These are phyloP conservation scores for Argyresthia albistria DNA, from an alignment of 2,888 invertebrate species.

Conservation along the genomic window DNA sequence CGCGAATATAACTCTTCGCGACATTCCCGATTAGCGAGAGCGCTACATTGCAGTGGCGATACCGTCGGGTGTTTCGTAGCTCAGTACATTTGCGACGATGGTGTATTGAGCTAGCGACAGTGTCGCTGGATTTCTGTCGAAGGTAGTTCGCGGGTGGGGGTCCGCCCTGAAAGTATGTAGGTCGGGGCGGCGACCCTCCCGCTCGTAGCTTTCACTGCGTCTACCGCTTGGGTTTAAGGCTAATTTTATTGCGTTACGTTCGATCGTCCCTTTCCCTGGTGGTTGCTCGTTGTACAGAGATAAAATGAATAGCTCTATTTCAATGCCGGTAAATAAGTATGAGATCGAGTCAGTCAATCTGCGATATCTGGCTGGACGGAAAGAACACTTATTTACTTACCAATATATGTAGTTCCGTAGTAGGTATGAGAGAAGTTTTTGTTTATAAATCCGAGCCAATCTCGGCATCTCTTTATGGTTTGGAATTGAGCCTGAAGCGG, in stretches of 20 bases:
- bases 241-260: conserved; percentile 60
- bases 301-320: conserved; percentile 10
- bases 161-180: conserved; percentile 41
- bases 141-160: conserved; percentile 31
- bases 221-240: conserved; percentile 45
- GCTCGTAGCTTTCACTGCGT: conserved; percentile 51
- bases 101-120: conserved; percentile 13
- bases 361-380: background rate
- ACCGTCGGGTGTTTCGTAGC: background rate
- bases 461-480: background rate
- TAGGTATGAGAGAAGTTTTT: background rate
- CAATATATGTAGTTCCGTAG: background rate
- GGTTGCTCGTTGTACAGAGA: conserved; percentile 22
- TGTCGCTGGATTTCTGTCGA: conserved; percentile 18
- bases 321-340: conserved; percentile 3
- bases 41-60: conserved; percentile 35
- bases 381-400: background rate
- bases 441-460: background rate
- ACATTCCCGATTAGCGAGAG: conserved; percentile 19
- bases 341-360: background rate
- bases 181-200: conserved; percentile 32
- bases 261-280: conserved; percentile 45
- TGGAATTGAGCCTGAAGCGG: background rate
- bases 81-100: conserved; percentile 23
- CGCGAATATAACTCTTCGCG: too few relatives aligned